These are phyloP conservation scores for Drosophila pruinosa DNA, from an alignment of 1,140 invertebrate genomes.

Conservation along the genomic window DNA sequence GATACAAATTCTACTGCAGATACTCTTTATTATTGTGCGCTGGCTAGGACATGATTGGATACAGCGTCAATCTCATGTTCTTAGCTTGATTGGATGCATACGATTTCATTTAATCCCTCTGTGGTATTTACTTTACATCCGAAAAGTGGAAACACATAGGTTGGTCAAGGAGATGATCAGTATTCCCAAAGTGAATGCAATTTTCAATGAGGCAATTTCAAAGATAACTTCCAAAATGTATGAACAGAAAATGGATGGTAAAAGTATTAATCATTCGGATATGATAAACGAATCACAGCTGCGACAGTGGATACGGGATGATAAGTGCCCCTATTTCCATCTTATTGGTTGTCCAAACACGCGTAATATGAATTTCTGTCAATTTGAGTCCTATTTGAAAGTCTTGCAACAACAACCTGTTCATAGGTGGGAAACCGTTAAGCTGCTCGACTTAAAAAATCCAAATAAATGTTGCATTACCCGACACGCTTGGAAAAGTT, in stretches of 20 bases:
- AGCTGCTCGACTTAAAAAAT: constrained; percentile 19
- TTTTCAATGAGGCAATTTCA: constrained; percentile 41
- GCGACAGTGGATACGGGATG: constrained; percentile 48
- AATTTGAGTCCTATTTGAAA: constrained; percentile 80
- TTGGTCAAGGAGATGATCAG: constrained; percentile 24
- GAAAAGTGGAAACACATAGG: constrained; percentile 31
- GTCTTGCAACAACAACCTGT: constrained; percentile 22
- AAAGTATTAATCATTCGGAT: background rate
- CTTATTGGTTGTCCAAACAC: constrained; percentile 37
- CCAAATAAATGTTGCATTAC: constrained; percentile 10
- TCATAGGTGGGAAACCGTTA: constrained; percentile 39
- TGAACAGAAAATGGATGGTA: background rate
- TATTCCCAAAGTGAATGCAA: background rate
- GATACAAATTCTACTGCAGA: constrained; percentile 6
- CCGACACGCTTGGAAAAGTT: background rate
- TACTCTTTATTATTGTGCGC: constrained; percentile 45
- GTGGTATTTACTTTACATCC: constrained; percentile 58
- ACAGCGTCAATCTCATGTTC: background rate
- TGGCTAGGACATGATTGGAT: constrained; percentile 58
- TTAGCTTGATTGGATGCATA: constrained; percentile 30
- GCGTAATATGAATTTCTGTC: constrained; percentile 33
- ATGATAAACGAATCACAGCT: background rate
- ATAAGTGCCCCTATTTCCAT: constrained; percentile 45
- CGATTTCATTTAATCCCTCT: constrained; percentile 51
- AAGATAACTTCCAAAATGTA: constrained; percentile 45